Percentiles rank a stretch among this genome's conserved stretches.
Conservation (phyloP, 2,888 invertebrate genomes). For the Leptinotarsa peninsularis region DNA sequence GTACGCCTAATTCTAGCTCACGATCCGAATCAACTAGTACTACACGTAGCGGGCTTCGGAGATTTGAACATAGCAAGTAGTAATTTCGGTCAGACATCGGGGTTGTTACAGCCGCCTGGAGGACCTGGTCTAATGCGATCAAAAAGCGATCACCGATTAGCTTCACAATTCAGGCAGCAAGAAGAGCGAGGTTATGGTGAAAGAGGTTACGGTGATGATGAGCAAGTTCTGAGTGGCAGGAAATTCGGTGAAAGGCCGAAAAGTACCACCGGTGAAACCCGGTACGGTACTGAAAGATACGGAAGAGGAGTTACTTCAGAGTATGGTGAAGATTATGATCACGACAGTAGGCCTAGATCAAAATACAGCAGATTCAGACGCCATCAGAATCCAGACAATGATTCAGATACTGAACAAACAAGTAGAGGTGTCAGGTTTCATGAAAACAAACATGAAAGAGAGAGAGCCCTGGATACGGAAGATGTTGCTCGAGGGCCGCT, state of each 20-base stretch:
- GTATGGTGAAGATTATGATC: constrained; percentile 77
- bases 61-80: constrained; percentile 85
- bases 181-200: constrained; percentile 70
- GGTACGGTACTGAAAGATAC: constrained; percentile 63
- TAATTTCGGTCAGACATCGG: constrained; percentile 62
- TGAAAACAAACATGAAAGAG: constrained; percentile 74
- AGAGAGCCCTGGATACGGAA: constrained; percentile 86
- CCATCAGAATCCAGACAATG: constrained; percentile 74
- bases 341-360: constrained; percentile 73
- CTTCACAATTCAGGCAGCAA: constrained; percentile 88
- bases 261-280: constrained; percentile 49
- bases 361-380: constrained; percentile 74
- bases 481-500: constrained; percentile 88
- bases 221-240: constrained; percentile 78
- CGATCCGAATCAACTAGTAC: constrained; percentile 90
- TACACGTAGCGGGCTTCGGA: constrained; percentile 89
- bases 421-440: constrained; percentile 75
- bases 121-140: constrained; percentile 88
- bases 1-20: constrained; percentile 89
- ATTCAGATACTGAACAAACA: constrained; percentile 79
- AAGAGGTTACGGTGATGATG: constrained; percentile 71
- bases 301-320: constrained; percentile 67
- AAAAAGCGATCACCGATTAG: constrained; percentile 92
- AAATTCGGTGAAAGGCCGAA: constrained; percentile 81
- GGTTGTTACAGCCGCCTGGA: constrained; percentile 71